Base-by-base conservation (phyloP, 2,797 vertebrate genomes). In the Brachyrhaphis roseni region DNA sequence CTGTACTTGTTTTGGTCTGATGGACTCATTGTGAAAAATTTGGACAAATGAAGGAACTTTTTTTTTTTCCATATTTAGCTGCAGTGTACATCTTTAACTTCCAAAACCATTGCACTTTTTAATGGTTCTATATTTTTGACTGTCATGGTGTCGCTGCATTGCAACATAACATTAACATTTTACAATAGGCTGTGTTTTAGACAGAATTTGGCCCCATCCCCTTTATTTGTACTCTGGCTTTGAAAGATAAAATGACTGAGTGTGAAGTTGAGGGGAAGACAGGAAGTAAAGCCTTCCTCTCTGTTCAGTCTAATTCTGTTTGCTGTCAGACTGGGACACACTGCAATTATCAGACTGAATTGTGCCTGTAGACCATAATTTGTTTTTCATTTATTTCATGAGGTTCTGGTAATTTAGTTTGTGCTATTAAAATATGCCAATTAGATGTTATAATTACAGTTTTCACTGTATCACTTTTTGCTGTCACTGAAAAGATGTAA, bases 371-470 rank as follows among this genome's bases (percentile, higher is more conserved):
- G 82, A 93, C 89, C 91, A 91, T 96, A 95, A 96, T 96, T 96
- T 96, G 94, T 95, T 95, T 96, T 95, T 95, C 93, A 94, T 94
- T 95, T 94, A 95, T 95, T 96, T 95, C 92, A 92, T 91, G 92
- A 95, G 92, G 89, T 91, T 95, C 88, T 92, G 83, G 95, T 95
- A 96, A 96, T 96, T 95, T 95, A 94, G 93, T 94, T 95, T 91
- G 95, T 95, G 94, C 93, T 93, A 94, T 93, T 91, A 93, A 96
- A 95, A 95, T 95, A 95, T 95, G 93, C 90, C 95, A 95, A 95
- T 96, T 95, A 95, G 91, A 95, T 92, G 92, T 95, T 95, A 91
- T 95, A 95, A 96, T 96, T 95, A 95, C 92, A 95, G 94, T 96
- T 95, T 95, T 96, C 93, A 96, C 89, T 90, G 92, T 94, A 95